phyloP scores from a whole-genome alignment of 2,797 vertebrate genomes.

The Brachyrhaphis roseni region DNA sequence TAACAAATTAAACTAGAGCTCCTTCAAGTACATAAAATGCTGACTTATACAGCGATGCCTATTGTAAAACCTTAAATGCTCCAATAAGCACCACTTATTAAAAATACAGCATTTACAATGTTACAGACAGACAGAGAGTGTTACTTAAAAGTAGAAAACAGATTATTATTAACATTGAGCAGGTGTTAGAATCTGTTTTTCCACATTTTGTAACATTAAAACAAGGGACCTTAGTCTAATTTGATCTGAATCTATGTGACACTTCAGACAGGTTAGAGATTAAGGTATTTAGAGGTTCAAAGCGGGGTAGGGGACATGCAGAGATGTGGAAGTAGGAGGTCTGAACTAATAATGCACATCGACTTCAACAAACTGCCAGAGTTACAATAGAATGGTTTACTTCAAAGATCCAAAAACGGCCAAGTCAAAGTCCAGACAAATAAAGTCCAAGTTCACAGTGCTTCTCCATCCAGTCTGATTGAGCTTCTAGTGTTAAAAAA shows the following conservation, averaged over 20 bases:
- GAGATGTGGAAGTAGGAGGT: not conserved
- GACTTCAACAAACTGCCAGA: not conserved
- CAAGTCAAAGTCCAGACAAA: not conserved
- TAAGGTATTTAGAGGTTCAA: not conserved
- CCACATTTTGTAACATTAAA: not conserved
- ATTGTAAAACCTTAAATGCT: constrained; percentile 12
- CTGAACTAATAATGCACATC: not conserved
- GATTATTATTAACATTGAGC: not conserved
- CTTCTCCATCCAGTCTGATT: not conserved
- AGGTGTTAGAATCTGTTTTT: not conserved
- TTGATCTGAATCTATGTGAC: not conserved
- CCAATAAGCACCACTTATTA: not conserved
- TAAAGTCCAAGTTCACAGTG: not conserved
- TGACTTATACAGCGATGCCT: not conserved
- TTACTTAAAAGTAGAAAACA: not conserved
- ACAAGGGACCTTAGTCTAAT: not conserved
- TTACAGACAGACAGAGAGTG: no score
- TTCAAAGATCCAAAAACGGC: not conserved
- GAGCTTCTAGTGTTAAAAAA: not conserved
- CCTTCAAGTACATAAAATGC: not conserved
- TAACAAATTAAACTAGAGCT: constrained; percentile 37
- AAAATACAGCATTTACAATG: not conserved
- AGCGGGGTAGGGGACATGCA: not conserved
- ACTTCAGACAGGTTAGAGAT: not conserved
- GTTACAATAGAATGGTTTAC: not conserved